Conservation (phyloP, 2,888 invertebrate species). For the Xylota segnis region DNA sequence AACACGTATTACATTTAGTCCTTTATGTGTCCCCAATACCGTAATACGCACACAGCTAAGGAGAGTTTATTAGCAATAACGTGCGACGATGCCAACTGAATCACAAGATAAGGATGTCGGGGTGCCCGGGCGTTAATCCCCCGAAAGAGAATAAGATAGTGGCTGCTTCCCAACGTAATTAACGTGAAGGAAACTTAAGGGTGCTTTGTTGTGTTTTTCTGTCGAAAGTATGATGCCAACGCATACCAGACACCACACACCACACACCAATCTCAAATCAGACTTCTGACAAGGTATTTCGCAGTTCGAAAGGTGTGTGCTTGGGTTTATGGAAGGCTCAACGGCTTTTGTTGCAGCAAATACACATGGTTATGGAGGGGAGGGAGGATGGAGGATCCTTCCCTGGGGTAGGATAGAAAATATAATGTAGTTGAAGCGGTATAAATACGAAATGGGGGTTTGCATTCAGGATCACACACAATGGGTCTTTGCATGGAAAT, state of each 20-base stretch:
- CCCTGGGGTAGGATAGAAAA: neutral
- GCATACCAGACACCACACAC: constrained; percentile 23
- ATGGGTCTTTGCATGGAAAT: neutral
- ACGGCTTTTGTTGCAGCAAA: neutral
- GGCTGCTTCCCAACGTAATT: constrained; percentile 45
- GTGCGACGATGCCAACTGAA: constrained; percentile 48
- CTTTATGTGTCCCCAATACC: constrained; percentile 44
- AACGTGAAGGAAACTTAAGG: constrained; percentile 48
- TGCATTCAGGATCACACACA: neutral
- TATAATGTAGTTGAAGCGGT: neutral
- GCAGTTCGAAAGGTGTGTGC: neutral
- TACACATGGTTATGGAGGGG: no score
- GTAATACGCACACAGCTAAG: constrained; percentile 21
- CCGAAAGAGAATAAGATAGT: constrained; percentile 63
- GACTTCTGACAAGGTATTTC: constrained; percentile 27
- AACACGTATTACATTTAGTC: constrained; percentile 55
- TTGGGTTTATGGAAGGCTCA: neutral
- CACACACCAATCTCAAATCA: constrained; percentile 5
- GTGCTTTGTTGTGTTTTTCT: constrained; percentile 52
- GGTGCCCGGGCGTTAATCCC: constrained; percentile 37
- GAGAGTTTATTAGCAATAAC: constrained; percentile 64
- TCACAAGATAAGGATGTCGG: constrained; percentile 56
- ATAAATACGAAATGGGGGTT: neutral
- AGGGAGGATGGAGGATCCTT: neutral
- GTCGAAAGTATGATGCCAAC: neutral